Evolutionary conservation across 2,888 invertebrate genomes (phyloP), one percentile per base, ranked within the genome.

Genomic region (Rosalia funebris): DNA sequence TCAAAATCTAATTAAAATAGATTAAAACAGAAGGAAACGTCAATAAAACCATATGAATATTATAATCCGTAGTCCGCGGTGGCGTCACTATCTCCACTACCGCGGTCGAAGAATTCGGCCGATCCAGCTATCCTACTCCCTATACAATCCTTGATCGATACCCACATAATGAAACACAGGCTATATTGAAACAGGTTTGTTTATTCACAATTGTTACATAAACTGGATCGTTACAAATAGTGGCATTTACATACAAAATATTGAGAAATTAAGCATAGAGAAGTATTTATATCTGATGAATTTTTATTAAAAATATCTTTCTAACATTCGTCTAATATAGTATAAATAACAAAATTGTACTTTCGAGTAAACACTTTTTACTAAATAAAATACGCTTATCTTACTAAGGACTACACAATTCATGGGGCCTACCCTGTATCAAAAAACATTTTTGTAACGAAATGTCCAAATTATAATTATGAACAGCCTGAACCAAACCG

Each of bases 321-420:
- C 70, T 72, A 74, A 72, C 69, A 68, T 71, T 53, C 54, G 54
- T 16, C 46, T 62, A 64, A 61, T 60, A 74, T 70, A 76, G 75
- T 78, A 76, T 75, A 76, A 73, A 71, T 75, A 78, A 73, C 68
- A 69, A 72, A 74, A 76, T 78, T 78, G 75, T 77, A 77, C 76
- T 76, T 65, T 70, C 69, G 68, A 72, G 69, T 68, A 71, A 66
- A 68, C 68, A 69, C 68, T 71, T 70, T 68, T 70, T 64, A 19
- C 56, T 56, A 60, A 47, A 39, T 46, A 56, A 50, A 47, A 50
- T 59, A 50, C 56, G 53, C 54, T 56, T 57, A 58, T 57, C 59
- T 56, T 7, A 19, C 50, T 50, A 50, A 20, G 25, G 11, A 44
- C 44, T 44, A 44, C 25, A 50, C 39, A 48, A 19, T 48, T 48